Percentiles rank a stretch among this genome's conserved stretches.
Conservation (phyloP, 2,888 invertebrate species). For the Thera britannica region DNA sequence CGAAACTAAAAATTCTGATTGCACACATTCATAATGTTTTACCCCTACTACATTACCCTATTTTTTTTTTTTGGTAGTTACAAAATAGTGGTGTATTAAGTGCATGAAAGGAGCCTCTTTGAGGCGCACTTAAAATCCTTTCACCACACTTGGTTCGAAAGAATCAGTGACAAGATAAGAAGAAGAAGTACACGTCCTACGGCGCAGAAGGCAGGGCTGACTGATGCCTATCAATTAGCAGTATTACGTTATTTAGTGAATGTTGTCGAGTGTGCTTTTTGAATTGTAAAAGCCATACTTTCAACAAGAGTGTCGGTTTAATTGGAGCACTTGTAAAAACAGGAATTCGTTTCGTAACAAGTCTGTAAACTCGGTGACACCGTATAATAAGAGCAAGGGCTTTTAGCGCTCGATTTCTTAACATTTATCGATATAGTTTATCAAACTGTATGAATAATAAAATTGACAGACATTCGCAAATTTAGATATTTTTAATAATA, state of each 20-base stretch:
- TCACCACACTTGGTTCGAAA: too few relatives aligned
- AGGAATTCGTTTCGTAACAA: constrained; percentile 53
- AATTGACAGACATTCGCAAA: background rate
- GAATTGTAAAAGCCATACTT: constrained; percentile 44
- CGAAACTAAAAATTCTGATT: too few relatives aligned
- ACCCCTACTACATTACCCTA: too few relatives aligned
- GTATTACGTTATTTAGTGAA: constrained; percentile 39
- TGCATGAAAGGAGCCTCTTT: too few relatives aligned
- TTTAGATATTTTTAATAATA: background rate
- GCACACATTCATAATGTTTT: too few relatives aligned
- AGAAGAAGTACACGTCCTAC: too few relatives aligned
- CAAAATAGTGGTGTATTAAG: too few relatives aligned
- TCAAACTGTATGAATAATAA: background rate
- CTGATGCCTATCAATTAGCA: constrained; percentile 15
- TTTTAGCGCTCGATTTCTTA: constrained; percentile 46
- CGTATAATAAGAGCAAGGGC: constrained; percentile 54
- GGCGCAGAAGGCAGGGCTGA: too few relatives aligned
- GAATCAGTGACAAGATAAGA: too few relatives aligned
- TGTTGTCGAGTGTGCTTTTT: constrained; percentile 41
- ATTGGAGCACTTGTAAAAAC: constrained; percentile 46
- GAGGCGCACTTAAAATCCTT: too few relatives aligned
- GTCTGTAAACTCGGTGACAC: constrained; percentile 48
- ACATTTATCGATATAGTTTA: constrained; percentile 33
- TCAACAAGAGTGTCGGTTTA: constrained; percentile 45
- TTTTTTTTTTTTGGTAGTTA: too few relatives aligned